A percentile compares a stretch with the other conserved stretches of the same genome.
phyloP scores from a whole-genome alignment of 2,888 invertebrate genomes.

The Brachyopa scutellaris region DNA sequence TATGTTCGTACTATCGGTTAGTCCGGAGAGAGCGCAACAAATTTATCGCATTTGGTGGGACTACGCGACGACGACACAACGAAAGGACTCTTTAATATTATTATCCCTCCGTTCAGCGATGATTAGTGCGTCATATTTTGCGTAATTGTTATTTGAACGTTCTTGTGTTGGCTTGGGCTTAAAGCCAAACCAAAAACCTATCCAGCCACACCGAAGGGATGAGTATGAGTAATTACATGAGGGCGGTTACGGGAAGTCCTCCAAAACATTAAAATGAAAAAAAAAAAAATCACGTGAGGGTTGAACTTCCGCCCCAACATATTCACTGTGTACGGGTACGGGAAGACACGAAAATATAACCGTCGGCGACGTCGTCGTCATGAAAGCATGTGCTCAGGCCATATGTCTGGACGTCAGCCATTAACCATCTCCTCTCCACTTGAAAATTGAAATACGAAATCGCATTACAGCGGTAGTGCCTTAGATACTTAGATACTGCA shows the following conservation, averaged over 20 bases:
- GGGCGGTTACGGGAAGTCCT: conserved; percentile 11
- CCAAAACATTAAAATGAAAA: neutral
- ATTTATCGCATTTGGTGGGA: conserved; percentile 59
- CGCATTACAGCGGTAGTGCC: conserved; percentile 46
- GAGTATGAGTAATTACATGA: conserved; percentile 52
- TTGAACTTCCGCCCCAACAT: neutral
- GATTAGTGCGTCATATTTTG: conserved; percentile 71
- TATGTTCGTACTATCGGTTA: too few species aligned
- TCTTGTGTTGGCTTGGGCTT: conserved; percentile 12
- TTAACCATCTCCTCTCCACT: conserved; percentile 61
- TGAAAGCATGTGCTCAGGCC: conserved; percentile 58
- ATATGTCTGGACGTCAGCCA: conserved; percentile 68
- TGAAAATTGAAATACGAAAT: conserved; percentile 68
- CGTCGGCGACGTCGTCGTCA: conserved; percentile 18
- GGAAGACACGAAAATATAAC: conserved; percentile 33
- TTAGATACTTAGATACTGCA: conserved; percentile 17
- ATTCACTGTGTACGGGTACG: too few species aligned
- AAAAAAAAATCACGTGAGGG: neutral
- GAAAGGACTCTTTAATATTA: conserved; percentile 66
- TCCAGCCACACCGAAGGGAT: neutral
- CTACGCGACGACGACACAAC: conserved; percentile 21
- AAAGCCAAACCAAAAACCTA: neutral
- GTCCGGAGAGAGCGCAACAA: conserved; percentile 30
- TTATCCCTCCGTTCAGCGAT: conserved; percentile 62
- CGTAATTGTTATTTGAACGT: conserved; percentile 71